These are phyloP conservation scores for Spheniscus humboldti DNA, from an alignment of 2,797 vertebrate species.

Conservation along the genomic window DNA sequence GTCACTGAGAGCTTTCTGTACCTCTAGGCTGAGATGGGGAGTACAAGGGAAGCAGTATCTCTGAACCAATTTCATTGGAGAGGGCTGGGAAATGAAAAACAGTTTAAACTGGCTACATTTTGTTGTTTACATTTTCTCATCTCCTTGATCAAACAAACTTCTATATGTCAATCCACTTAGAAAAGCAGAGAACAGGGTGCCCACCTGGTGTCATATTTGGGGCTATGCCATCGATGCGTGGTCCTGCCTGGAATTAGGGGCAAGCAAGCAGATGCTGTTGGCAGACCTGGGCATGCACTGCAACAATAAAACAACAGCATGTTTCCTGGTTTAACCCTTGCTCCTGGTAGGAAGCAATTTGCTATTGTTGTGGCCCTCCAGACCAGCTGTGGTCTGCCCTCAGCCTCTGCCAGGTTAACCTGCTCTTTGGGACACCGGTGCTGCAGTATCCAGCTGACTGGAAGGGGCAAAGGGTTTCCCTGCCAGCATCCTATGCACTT, in stretches of 20 bases:
- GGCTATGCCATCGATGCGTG: rapidly evolving
- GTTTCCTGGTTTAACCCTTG: neutral
- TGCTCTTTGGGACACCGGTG: neutral
- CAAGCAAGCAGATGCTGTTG: neutral
- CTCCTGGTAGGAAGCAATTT: neutral
- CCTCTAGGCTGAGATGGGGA: neutral
- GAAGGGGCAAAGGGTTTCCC: neutral
- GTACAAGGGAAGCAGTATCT: neutral
- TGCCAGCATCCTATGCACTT: neutral
- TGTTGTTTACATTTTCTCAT: neutral
- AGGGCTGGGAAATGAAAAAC: neutral
- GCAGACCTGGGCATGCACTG: neutral
- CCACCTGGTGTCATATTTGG: neutral
- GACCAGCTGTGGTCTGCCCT: neutral
- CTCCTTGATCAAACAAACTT: neutral
- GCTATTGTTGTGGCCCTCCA: neutral
- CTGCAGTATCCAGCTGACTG: neutral
- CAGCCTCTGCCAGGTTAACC: neutral
- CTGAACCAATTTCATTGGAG: neutral
- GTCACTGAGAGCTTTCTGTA: neutral
- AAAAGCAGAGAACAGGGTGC: neutral
- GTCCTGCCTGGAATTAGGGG: neutral
- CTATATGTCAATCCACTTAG: neutral
- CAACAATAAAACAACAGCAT: neutral
- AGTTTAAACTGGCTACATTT: neutral